Conservation (phyloP, 2,113 vertebrate genomes). For the Gavialis gangeticus region DNA sequence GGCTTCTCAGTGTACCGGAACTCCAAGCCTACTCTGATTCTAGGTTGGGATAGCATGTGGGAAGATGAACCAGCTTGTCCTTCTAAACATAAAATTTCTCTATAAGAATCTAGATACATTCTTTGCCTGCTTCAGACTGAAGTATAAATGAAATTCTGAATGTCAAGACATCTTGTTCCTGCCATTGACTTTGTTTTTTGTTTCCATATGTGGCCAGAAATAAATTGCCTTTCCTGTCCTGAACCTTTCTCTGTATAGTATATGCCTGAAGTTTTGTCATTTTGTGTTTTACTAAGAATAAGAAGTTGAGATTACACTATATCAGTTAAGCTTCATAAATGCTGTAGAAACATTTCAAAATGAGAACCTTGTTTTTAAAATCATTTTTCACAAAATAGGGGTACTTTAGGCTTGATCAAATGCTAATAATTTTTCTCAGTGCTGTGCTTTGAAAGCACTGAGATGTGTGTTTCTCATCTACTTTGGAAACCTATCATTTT, state of each 20-base stretch:
- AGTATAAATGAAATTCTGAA: neutral
- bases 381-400: neutral
- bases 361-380: neutral
- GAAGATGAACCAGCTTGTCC: neutral
- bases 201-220: slow-evolving; percentile 41
- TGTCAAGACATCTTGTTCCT: neutral
- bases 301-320: slow-evolving; percentile 30
- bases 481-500: neutral
- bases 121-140: neutral
- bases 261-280: slow-evolving; percentile 55
- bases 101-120: neutral
- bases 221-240: neutral
- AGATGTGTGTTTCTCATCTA: neutral
- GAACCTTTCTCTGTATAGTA: neutral
- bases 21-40: slow-evolving; percentile 44
- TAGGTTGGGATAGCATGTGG: no score
- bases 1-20: neutral
- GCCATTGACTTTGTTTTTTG: neutral
- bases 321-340: slow-evolving; percentile 45
- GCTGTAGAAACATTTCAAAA: neutral
- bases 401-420: neutral
- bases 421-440: neutral
- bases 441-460: neutral
- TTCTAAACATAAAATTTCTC: neutral
- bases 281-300: neutral